Base-by-base conservation (phyloP, 1,140 invertebrate species). In the Bombus haemorrhoidalis region DNA sequence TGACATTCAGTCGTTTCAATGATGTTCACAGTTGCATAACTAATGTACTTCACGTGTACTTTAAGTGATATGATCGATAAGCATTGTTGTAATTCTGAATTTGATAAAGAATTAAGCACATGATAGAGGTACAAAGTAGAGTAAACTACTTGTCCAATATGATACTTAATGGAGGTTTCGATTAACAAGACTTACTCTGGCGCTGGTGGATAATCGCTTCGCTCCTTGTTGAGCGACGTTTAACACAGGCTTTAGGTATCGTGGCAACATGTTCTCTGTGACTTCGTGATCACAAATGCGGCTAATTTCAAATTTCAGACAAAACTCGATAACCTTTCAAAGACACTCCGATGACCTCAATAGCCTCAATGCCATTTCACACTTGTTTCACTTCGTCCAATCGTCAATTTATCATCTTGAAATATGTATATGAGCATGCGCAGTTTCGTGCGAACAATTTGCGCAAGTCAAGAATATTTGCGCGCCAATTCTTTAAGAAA, bases 131-230 rank as follows among this genome's bases (percentile, higher is more conserved):
- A n/a, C 6, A 37, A 25, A 10, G 34, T 43, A 22, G 2, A 47
- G 53, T 28, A 22, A 13, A n/a, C 4, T 2, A 47, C 8, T 41
- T 34, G 59, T 25, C 10, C 13, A 18, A 41, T 28, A 39, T 1
- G 22, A 32, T 9, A 25, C 39, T 79, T 72, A 28, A 3, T 28
- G 0, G 9, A 80, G 15, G 4, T 28, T 22, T n/a, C 2, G 2
- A 43, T 68, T 43, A n/a, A 43, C 15, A 10, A 28, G 59, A 89
- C 90, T 91, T 84, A 95, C 94, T 86, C 90, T 93, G 13, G 92
- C 73, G 39, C 91, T 94, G 28, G 94, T 95, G 1, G 94, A 95
- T 12, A 95, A 77, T 53, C 92, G 92, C 72, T 94, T 94, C 0
- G 91, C 92, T 81, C 94, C 92, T 78, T 93, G 92, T 37, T 93